A percentile compares a stretch with the other conserved stretches of the same genome.
Conservation (phyloP, 23 tunicate species). For the Diplosoma virens region DNA sequence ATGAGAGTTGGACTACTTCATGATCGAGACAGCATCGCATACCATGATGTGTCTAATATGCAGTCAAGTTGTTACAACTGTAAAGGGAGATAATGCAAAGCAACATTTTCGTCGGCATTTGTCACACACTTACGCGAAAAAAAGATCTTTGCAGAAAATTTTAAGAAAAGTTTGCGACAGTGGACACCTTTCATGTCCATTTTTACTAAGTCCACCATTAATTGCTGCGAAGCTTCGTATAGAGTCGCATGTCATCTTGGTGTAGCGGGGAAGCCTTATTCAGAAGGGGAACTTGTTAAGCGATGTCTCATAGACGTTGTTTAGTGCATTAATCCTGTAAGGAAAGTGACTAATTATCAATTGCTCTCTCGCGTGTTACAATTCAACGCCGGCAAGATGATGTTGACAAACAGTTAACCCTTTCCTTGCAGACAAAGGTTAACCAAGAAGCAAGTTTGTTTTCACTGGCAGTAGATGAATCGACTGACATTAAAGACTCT, state of each 20-base stretch:
- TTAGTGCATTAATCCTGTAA: not conserved
- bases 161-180: conserved; percentile 17
- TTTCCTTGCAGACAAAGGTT: too few species aligned
- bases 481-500: too few species aligned
- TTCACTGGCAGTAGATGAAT: too few species aligned
- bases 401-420: too few species aligned
- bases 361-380: too few species aligned
- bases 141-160: not conserved
- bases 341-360: too few species aligned
- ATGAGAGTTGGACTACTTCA: conserved; percentile 31
- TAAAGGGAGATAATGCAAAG: conserved; percentile 11
- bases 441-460: too few species aligned
- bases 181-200: conserved; percentile 1
- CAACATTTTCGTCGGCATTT: conserved; percentile 1
- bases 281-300: too few species aligned
- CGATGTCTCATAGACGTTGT: too few species aligned
- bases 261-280: conserved; percentile 8
- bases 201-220: not conserved
- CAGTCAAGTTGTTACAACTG: not conserved
- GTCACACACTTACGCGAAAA: not conserved
- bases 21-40: conserved; percentile 25
- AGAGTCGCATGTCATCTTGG: conserved; percentile 38
- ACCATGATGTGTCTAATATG: conserved; percentile 29
- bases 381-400: too few species aligned
- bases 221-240: conserved; percentile 32